Conservation (phyloP, 2,113 vertebrate species). For the Vanacampus margaritifer region DNA sequence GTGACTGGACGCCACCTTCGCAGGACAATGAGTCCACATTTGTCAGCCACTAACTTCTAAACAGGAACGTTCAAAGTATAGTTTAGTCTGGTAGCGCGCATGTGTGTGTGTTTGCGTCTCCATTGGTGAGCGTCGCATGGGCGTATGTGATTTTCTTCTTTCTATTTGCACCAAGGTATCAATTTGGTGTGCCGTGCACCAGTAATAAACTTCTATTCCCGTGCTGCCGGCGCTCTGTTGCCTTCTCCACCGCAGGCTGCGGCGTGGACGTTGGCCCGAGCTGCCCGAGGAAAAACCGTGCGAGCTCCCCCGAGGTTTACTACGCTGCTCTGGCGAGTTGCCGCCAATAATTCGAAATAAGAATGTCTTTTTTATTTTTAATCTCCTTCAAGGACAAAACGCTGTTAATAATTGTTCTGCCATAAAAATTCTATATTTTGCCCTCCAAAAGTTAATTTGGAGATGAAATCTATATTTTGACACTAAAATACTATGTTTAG, state of each 20-base stretch:
- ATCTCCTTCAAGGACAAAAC: not conserved
- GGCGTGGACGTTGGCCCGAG: slow-evolving; percentile 50
- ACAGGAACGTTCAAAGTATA: slow-evolving; percentile 61
- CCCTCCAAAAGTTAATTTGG: not conserved
- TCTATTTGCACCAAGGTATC: slow-evolving; percentile 68
- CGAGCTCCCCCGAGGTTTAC: not conserved
- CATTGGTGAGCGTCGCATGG: slow-evolving; percentile 21
- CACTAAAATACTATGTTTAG: too few species aligned
- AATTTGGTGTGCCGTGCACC: slow-evolving; percentile 63
- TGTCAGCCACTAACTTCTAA: slow-evolving; percentile 66
- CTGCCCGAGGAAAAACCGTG: slow-evolving; percentile 32
- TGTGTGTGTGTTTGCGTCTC: slow-evolving; percentile 17
- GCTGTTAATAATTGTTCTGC: not conserved
- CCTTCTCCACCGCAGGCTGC: slow-evolving; percentile 55
- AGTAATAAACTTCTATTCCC: slow-evolving; percentile 72
- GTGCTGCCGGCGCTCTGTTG: slow-evolving; percentile 38
- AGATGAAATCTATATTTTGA: not conserved
- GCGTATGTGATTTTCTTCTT: slow-evolving; percentile 67
- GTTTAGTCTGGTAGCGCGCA: slow-evolving; percentile 25
- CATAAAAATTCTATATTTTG: not conserved
- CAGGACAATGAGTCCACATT: slow-evolving; percentile 45
- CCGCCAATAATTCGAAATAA: not conserved
- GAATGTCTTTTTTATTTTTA: not conserved
- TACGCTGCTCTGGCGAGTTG: slow-evolving; percentile 29
- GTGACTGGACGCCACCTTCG: not conserved